Conservation (phyloP, 2,113 vertebrate genomes). For the Malurus elegans region DNA sequence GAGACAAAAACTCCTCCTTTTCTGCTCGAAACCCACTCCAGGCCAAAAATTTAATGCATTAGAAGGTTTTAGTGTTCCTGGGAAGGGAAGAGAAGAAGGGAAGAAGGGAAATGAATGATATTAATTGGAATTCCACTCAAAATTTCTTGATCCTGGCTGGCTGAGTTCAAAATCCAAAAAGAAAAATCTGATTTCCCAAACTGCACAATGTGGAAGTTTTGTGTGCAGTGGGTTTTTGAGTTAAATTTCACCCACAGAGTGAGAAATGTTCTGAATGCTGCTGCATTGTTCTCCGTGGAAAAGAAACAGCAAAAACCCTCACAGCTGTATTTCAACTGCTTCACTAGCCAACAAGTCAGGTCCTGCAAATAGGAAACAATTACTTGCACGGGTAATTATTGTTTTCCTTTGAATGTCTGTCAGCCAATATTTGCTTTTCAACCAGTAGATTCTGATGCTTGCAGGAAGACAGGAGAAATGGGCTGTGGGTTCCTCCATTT, state of each 20-base stretch:
- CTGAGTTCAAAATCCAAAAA: not conserved
- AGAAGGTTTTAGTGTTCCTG: not conserved
- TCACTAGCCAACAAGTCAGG: not conserved
- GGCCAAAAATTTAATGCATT: not conserved
- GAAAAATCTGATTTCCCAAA: not conserved
- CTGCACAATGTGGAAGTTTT: not conserved
- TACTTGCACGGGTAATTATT: not conserved
- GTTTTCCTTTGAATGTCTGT: not conserved
- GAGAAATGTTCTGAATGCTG: not conserved
- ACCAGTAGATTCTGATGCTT: not conserved
- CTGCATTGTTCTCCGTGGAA: not conserved
- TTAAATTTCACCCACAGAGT: not conserved
- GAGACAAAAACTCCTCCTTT: not conserved
- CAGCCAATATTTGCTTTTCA: not conserved
- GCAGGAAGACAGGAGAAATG: not conserved
- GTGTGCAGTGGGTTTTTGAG: not conserved
- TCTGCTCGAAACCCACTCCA: not conserved
- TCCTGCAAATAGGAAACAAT: slow-evolving; percentile 13
- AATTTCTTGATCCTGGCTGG: not conserved
- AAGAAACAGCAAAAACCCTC: not conserved
- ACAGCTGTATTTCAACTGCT: not conserved
- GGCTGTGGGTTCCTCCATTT: not conserved
- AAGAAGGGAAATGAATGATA: accelerated
- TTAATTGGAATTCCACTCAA: not conserved
- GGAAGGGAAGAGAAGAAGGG: not conserved